Evolutionary conservation across 2,888 invertebrate genomes (phyloP).

Genomic region (Sceliomorpha sp.): DNA sequence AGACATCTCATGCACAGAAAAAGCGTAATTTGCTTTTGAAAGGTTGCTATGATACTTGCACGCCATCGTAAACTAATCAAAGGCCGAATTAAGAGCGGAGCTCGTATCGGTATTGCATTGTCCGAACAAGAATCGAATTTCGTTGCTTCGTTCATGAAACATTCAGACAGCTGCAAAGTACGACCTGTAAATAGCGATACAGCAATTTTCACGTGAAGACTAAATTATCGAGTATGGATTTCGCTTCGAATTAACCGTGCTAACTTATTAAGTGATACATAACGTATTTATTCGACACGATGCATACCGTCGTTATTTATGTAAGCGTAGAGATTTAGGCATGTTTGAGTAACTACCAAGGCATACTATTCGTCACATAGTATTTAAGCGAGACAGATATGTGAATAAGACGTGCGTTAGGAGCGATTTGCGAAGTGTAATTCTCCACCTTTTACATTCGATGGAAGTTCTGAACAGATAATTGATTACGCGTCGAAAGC

Average conservation of each 20-base stretch:
- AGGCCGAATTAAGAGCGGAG: constrained; percentile 28
- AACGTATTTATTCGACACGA: constrained; percentile 51
- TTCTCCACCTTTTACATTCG: constrained; percentile 41
- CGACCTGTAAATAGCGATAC: constrained; percentile 35
- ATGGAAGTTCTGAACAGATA: constrained; percentile 66
- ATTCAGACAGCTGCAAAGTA: constrained; percentile 12
- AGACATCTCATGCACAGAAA: neutral
- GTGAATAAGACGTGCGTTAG: constrained; percentile 47
- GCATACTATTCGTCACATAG: constrained; percentile 57
- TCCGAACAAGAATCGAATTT: constrained; percentile 53
- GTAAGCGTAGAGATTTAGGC: constrained; percentile 52
- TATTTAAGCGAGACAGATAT: constrained; percentile 64
- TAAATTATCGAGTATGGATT: constrained; percentile 44
- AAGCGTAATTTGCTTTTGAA: constrained; percentile 35
- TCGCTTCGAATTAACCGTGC: constrained; percentile 55
- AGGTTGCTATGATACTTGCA: constrained; percentile 36
- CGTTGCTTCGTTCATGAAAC: constrained; percentile 27
- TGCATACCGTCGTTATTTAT: constrained; percentile 46
- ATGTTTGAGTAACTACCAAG: constrained; percentile 56
- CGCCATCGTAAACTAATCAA: constrained; percentile 13
- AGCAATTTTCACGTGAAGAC: constrained; percentile 37
- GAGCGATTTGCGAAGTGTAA: neutral
- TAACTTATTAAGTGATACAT: constrained; percentile 54
- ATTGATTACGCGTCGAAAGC: constrained; percentile 56
- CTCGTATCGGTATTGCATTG: constrained; percentile 41